Evolutionary conservation across 2,888 invertebrate genomes (phyloP).

Genomic region (Idaea dimidiata): DNA sequence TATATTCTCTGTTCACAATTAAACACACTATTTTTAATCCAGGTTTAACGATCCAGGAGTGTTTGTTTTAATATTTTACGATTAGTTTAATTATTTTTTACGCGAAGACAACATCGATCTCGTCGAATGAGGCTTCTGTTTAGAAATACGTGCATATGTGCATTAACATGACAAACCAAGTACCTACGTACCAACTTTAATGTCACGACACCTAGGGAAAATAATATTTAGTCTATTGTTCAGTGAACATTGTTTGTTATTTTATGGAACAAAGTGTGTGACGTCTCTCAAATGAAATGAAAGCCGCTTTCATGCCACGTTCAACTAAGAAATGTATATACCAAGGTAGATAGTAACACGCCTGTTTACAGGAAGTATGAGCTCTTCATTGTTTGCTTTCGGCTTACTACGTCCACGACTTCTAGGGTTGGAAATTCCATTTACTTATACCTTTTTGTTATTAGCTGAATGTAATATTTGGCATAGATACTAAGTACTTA

Average conservation of each 20-base stretch:
- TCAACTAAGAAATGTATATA: conserved; percentile 8
- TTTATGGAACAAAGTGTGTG: conserved; percentile 22
- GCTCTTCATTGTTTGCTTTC: conserved; percentile 24
- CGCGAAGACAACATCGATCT: no score
- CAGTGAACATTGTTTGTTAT: conserved; percentile 17
- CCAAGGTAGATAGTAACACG: conserved; percentile 10
- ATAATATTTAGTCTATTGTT: conserved; percentile 23
- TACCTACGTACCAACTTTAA: no score
- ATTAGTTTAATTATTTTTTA: no score
- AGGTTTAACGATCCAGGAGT: no score
- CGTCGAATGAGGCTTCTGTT: not conserved
- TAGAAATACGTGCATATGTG: not conserved
- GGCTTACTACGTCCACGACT: conserved; percentile 16
- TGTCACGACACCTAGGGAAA: conserved; percentile 30
- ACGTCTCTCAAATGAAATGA: conserved; percentile 23
- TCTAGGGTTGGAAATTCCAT: conserved; percentile 21
- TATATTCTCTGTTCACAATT: not conserved
- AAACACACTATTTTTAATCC: no score
- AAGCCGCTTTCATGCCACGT: conserved; percentile 25
- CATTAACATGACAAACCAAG: not conserved
- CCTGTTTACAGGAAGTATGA: conserved; percentile 28
- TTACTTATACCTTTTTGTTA: not conserved
- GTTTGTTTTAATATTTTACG: no score
- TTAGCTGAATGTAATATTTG: not conserved
- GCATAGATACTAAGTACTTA: not conserved